Conservation (phyloP, 2,888 invertebrate species). For the Harmothoe impar region DNA sequence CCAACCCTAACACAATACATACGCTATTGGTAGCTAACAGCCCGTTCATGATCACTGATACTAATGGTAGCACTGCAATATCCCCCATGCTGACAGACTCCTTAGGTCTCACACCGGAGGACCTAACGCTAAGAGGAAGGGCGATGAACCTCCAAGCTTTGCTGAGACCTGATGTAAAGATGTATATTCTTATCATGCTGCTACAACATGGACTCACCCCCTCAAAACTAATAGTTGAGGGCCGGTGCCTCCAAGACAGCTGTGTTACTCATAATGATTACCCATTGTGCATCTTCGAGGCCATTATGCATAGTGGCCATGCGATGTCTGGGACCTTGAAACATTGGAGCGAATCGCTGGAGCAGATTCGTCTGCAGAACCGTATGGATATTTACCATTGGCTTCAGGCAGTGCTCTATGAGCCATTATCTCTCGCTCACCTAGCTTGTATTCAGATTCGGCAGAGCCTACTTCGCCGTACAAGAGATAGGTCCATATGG, state of each 20-base stretch:
- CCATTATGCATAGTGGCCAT: background rate
- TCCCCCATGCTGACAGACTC: background rate
- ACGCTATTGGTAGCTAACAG: background rate
- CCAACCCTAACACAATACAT: background rate
- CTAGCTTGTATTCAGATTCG: background rate
- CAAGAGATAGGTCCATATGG: background rate
- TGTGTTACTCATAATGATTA: background rate
- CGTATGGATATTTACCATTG: background rate
- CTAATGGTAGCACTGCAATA: slow-evolving; percentile 13
- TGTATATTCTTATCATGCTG: background rate
- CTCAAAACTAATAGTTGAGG: background rate
- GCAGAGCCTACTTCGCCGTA: background rate
- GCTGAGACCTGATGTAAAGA: background rate
- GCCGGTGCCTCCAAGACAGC: background rate
- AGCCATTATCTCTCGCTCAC: background rate
- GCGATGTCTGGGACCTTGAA: background rate
- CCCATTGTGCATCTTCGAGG: background rate
- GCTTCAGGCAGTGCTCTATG: background rate
- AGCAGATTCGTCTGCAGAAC: background rate
- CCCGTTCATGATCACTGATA: slow-evolving; percentile 1
- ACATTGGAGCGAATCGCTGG: background rate
- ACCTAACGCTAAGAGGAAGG: background rate
- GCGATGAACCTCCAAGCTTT: background rate
- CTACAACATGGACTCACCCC: background rate
- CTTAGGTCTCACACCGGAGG: background rate